phyloP scores from a whole-genome alignment of 2,888 invertebrate species.

The Lypha dubia region DNA sequence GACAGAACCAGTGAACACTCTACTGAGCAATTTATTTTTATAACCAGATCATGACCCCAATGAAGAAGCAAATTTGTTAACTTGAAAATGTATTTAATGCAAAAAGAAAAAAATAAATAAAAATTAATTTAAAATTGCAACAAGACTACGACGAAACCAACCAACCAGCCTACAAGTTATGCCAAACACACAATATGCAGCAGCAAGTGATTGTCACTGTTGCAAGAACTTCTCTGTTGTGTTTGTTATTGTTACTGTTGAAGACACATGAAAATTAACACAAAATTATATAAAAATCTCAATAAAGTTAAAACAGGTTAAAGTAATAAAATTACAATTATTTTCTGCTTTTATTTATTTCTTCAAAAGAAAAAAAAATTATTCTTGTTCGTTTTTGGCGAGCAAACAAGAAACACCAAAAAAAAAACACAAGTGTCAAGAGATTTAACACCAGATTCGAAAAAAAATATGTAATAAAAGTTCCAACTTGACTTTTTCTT shows the following conservation, averaged over 20 bases:
- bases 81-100: constrained; percentile 45
- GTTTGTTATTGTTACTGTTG: background rate
- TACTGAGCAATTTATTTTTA: constrained; percentile 23
- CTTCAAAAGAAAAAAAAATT: too few species aligned
- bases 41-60: constrained; percentile 68
- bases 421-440: constrained; percentile 62
- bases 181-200: constrained; percentile 6
- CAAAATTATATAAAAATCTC: constrained; percentile 3
- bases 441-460: constrained; percentile 59
- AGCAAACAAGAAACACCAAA: constrained; percentile 46
- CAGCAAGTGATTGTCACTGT: background rate
- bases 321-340: constrained; percentile 69
- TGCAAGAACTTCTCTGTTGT: constrained; percentile 16
- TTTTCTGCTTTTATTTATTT: constrained; percentile 8
- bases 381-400: constrained; percentile 10
- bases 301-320: constrained; percentile 64
- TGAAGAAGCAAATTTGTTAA: constrained; percentile 59
- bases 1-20: background rate
- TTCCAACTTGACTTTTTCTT: background rate
- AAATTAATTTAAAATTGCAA: constrained; percentile 38
- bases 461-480: constrained; percentile 18
- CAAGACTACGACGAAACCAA: background rate
- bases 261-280: constrained; percentile 46
- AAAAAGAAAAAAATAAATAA: too few species aligned
- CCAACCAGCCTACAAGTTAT: background rate